A percentile compares a stretch with the other conserved stretches of the same genome.
These are phyloP conservation scores for Neoscelio sp. DNA, from an alignment of 2,888 invertebrate species.

Conservation along the genomic window DNA sequence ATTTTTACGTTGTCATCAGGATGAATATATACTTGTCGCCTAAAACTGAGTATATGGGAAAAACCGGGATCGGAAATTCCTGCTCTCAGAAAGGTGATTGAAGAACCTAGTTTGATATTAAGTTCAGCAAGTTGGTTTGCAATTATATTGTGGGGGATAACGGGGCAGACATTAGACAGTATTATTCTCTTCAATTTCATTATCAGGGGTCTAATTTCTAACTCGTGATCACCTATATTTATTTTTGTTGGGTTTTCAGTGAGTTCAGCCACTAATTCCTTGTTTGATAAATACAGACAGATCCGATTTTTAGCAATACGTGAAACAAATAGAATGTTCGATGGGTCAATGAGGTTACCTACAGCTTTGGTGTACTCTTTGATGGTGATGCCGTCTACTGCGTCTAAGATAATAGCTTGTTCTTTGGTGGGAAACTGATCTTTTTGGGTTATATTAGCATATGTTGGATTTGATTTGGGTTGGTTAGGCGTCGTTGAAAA, in stretches of 20 bases:
- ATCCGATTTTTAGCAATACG: conserved; percentile 41
- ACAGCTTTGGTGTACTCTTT: conserved; percentile 31
- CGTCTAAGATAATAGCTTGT: conserved; percentile 41
- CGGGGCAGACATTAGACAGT: conserved; percentile 66
- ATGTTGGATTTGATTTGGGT: conserved; percentile 24
- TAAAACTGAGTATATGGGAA: conserved; percentile 63
- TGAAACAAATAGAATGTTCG: conserved; percentile 25
- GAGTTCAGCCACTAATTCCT: conserved; percentile 27
- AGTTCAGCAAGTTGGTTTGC: conserved; percentile 44
- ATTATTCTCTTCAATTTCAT: conserved; percentile 47
- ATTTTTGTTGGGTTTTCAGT: conserved; percentile 25
- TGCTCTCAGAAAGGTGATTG: conserved; percentile 59
- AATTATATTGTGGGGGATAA: conserved; percentile 61
- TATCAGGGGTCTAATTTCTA: conserved; percentile 55
- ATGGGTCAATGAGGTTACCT: not conserved
- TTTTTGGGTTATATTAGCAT: conserved; percentile 23
- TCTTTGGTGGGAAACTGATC: conserved; percentile 26
- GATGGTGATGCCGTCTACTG: conserved; percentile 18
- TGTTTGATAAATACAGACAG: conserved; percentile 44
- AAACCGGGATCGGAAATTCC: conserved; percentile 55
- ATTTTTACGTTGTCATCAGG: conserved; percentile 57
- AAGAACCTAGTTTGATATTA: conserved; percentile 52
- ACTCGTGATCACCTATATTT: not conserved
- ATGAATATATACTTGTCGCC: conserved; percentile 62
- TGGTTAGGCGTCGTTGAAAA: no score